These are phyloP conservation scores for Vombatus ursinus DNA, from an alignment of 2,113 vertebrate genomes.

Conservation along the genomic window DNA sequence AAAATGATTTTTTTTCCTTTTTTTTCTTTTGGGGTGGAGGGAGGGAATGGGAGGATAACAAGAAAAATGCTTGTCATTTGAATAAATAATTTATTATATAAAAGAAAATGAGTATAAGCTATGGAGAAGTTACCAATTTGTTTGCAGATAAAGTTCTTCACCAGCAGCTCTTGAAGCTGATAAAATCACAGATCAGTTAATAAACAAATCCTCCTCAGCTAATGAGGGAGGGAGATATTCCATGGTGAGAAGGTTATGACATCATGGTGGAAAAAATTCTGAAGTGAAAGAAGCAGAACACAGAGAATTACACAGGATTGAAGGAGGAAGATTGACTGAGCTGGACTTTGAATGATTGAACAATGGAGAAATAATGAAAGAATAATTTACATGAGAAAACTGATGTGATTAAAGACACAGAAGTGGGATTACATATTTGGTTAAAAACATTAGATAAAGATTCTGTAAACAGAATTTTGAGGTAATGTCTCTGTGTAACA, in stretches of 20 bases:
- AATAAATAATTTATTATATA: background rate
- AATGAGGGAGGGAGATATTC: no score
- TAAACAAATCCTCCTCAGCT: no score
- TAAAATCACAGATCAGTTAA: no score
- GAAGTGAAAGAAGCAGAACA: no score
- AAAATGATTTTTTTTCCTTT: background rate
- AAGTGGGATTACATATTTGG: background rate
- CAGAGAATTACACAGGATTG: no score
- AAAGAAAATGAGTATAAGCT: background rate
- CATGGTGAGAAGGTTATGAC: no score
- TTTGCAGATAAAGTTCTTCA: background rate
- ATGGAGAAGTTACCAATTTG: background rate
- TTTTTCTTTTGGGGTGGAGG: background rate
- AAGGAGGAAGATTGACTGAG: background rate
- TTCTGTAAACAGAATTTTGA: background rate
- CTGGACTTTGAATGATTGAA: background rate
- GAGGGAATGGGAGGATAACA: background rate
- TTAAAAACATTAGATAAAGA: background rate
- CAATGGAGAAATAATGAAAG: background rate
- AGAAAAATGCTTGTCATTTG: background rate
- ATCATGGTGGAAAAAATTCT: no score
- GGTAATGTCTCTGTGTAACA: background rate
- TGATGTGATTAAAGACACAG: background rate
- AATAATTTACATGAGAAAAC: background rate
- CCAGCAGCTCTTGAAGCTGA: no score